phyloP scores from a whole-genome alignment of 2,888 invertebrate species.

The Platycheirus rosarum region DNA sequence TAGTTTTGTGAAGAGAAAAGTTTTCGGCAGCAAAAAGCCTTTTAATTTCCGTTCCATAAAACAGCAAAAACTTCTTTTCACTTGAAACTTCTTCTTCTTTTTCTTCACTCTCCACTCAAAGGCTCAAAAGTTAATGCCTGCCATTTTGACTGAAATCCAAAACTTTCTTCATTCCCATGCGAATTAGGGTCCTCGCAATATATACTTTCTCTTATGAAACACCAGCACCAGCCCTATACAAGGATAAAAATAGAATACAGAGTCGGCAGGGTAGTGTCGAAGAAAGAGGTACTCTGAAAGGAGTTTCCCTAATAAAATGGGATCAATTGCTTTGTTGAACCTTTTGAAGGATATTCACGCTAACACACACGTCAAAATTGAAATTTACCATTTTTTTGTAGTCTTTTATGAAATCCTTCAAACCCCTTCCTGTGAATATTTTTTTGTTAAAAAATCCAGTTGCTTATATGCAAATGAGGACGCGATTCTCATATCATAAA shows the following conservation, averaged over 20 bases:
- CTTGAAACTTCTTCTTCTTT: background rate
- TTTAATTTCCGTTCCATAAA: conserved; percentile 65
- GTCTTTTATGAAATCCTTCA: conserved; percentile 26
- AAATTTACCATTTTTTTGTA: conserved; percentile 21
- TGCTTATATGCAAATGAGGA: conserved; percentile 51
- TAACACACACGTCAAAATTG: conserved; percentile 14
- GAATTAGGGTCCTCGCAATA: conserved; percentile 34
- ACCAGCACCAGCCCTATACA: too few species aligned
- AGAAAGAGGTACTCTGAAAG: background rate
- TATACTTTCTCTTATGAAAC: background rate
- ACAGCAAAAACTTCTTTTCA: conserved; percentile 17
- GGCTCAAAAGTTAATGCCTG: conserved; percentile 51
- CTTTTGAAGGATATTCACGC: conserved; percentile 17
- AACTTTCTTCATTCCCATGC: conserved; percentile 49
- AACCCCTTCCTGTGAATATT: conserved; percentile 15
- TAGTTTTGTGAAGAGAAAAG: conserved; percentile 16
- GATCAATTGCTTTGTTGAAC: conserved; percentile 46
- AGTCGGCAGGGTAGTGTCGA: too few species aligned
- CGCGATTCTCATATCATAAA: background rate
- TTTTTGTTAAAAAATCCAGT: too few species aligned
- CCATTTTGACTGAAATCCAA: conserved; percentile 35
- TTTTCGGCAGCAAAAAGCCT: conserved; percentile 34
- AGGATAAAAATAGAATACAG: conserved; percentile 30
- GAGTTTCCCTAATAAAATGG: conserved; percentile 6
- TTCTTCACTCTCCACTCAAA: conserved; percentile 19